These are phyloP conservation scores for Dryobates pubescens DNA, from an alignment of 2,797 vertebrate genomes.

Conservation along the genomic window DNA sequence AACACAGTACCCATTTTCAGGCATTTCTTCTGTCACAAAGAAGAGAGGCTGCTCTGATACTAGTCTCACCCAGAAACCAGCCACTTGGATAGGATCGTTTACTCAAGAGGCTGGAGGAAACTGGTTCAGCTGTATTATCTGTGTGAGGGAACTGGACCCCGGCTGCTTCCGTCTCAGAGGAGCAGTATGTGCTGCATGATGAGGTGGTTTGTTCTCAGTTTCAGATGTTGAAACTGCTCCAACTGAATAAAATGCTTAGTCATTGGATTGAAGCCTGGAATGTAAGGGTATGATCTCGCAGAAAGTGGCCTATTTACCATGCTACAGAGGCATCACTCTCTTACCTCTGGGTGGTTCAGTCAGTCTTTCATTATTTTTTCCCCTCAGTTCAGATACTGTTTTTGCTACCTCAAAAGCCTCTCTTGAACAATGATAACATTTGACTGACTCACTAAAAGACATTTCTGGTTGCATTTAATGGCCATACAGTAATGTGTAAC, in stretches of 20 bases:
- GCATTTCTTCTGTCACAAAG: background rate
- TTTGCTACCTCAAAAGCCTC: background rate
- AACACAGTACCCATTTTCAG: background rate
- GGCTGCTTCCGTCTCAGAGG: background rate
- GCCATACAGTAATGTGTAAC: background rate
- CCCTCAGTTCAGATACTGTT: background rate
- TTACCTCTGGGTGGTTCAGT: background rate
- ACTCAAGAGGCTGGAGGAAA: slow-evolving; percentile 5
- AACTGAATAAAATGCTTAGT: background rate
- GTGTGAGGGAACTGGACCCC: background rate
- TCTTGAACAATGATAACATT: background rate
- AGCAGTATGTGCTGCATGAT: background rate
- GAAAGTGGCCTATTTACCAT: background rate
- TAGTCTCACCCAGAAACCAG: background rate
- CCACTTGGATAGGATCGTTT: background rate
- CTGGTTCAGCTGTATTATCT: background rate
- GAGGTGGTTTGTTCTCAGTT: background rate
- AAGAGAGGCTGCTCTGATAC: background rate
- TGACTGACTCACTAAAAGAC: background rate
- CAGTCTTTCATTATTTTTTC: background rate
- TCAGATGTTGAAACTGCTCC: background rate
- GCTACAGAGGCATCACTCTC: background rate
- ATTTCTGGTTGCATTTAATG: background rate
- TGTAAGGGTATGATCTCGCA: background rate
- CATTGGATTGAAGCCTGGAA: background rate